Evolutionary conservation across 2,888 invertebrate species (phyloP), one percentile per base, ranked within the genome.

Genomic region (Chaitophorus viminalis): DNA sequence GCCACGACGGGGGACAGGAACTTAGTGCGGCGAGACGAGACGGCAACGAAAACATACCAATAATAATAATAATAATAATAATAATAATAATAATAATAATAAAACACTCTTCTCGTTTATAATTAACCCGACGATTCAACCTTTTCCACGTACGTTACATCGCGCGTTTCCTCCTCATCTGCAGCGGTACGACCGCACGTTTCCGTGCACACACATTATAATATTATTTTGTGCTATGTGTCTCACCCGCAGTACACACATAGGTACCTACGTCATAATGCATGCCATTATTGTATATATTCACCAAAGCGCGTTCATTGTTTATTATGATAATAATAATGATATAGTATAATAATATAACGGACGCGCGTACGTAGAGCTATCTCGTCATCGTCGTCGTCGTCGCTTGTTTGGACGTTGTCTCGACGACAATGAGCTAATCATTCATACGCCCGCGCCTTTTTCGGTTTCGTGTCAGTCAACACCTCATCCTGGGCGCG

Each of bases 101-200:
- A 60, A 5, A 39, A 76, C 46, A 18, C 79, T 79, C 60, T 86
- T 72, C 52, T 86, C 36, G 1, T 86, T 79, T 79, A 6, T 36
- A 86, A 86, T 86, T 86, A 86, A 86, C 86, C 86, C 78, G 86
- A 36, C 78, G 70, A 54, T 77, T 85, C 85, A n/a, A 85, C 78
- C 85, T 78, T 33, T 68, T 25, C 46, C 14, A 17, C 25, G 25
- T 36, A n/a, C n/a, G n/a, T n/a, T n/a, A n/a, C n/a, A n/a, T n/a
- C n/a, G n/a, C n/a, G n/a, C n/a, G n/a, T n/a, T n/a, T n/a, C n/a
- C n/a, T n/a, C n/a, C n/a, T n/a, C n/a, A n/a, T n/a, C n/a, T n/a
- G n/a, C n/a, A n/a, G n/a, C n/a, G n/a, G n/a, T n/a, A n/a, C n/a
- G n/a, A n/a, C n/a, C n/a, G n/a, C n/a, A n/a, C n/a, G n/a, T n/a